Percentiles rank a stretch among this genome's conserved stretches.
phyloP scores from a whole-genome alignment of 2,797 vertebrate genomes.

The Helarctos malayanus region DNA sequence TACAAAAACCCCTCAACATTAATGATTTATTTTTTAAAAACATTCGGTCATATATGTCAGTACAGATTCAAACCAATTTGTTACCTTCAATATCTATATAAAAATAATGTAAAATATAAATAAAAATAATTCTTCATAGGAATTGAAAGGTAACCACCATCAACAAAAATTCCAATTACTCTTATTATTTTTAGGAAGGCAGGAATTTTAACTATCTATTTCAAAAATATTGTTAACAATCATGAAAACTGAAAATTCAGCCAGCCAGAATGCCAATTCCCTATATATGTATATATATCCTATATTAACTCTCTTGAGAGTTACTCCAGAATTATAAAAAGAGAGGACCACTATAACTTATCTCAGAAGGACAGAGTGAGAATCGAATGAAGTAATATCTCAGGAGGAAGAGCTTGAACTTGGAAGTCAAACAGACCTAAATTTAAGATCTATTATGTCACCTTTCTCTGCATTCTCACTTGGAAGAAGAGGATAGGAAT shows the following conservation, averaged over 20 bases:
- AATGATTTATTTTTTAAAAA: conserved; percentile 31
- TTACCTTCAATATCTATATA: background rate
- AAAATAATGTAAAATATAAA: background rate
- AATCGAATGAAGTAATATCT: background rate
- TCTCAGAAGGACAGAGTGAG: background rate
- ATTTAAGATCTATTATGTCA: background rate
- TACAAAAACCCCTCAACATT: background rate
- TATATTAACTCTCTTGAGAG: background rate
- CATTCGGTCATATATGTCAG: background rate
- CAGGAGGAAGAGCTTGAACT: background rate
- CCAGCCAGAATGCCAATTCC: background rate
- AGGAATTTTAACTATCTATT: background rate
- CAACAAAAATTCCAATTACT: background rate
- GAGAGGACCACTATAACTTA: background rate
- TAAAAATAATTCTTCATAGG: background rate
- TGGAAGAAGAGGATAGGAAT: background rate
- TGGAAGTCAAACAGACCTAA: background rate
- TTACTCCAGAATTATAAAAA: background rate
- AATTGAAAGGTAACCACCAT: background rate
- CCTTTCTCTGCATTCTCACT: background rate
- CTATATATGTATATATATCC: background rate
- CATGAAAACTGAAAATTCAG: background rate
- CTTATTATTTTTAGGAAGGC: background rate
- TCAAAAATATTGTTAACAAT: background rate
- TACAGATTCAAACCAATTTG: background rate